Evolutionary conservation across 2,888 invertebrate species (phyloP).

Genomic region (Cephus spinipes): DNA sequence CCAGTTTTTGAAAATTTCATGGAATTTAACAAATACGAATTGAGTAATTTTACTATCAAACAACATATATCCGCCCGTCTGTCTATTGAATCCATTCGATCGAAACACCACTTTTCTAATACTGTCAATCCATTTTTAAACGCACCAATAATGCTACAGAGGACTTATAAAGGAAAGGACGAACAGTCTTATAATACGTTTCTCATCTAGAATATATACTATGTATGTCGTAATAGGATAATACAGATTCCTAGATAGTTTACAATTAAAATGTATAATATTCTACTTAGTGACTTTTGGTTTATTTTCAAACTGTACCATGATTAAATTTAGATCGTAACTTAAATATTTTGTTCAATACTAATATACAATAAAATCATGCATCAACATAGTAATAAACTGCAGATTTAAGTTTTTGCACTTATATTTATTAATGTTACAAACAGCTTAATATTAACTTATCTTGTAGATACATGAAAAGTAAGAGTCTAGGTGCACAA

Average conservation of each 20-base stretch:
- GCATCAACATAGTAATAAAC: background rate
- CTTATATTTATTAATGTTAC: constrained; percentile 42
- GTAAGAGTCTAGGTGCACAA: background rate
- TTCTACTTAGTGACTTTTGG: background rate
- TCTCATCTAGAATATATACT: too few relatives aligned
- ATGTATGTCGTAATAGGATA: background rate
- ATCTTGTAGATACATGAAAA: constrained; percentile 37
- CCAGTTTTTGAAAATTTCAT: background rate
- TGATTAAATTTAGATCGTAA: background rate
- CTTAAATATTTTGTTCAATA: background rate
- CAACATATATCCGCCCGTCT: too few relatives aligned
- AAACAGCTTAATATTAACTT: constrained; percentile 43
- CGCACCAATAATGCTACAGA: too few relatives aligned
- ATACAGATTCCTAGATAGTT: background rate
- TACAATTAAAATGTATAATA: background rate
- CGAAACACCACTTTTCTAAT: too few relatives aligned
- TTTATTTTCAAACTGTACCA: background rate
- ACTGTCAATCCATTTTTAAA: too few relatives aligned
- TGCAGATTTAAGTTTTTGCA: background rate
- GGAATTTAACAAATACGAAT: background rate
- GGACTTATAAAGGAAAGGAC: too few relatives aligned
- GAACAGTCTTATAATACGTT: too few relatives aligned
- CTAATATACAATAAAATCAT: background rate
- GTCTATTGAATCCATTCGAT: too few relatives aligned
- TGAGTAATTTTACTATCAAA: background rate